Percentiles rank a stretch among this genome's conserved stretches.
Evolutionary conservation across 2,797 vertebrate species (phyloP).

Genomic region (Nannoperca obscura): DNA sequence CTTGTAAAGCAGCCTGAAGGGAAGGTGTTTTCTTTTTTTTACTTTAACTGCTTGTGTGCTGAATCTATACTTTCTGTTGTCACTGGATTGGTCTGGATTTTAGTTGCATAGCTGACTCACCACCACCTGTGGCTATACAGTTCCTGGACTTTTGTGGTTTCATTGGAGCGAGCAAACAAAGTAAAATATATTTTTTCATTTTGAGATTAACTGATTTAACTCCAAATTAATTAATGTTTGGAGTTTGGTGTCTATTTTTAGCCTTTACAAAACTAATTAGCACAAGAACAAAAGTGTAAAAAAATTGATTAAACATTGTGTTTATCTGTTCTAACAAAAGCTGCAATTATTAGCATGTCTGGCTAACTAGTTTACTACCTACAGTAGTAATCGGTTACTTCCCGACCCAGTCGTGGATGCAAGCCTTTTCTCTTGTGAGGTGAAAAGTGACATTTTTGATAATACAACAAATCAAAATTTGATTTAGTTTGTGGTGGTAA

Average conservation of each 20-base stretch:
- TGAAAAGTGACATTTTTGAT: no score
- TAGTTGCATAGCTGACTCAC: background rate
- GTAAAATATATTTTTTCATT: background rate
- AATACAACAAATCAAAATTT: no score
- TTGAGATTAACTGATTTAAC: background rate
- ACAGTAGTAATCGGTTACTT: background rate
- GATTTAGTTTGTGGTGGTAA: no score
- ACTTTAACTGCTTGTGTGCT: background rate
- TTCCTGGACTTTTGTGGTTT: background rate
- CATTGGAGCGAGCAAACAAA: background rate
- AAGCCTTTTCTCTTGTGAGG: no score
- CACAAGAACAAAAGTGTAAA: background rate
- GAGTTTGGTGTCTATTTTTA: background rate
- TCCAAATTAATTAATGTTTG: no score
- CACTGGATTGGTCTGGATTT: background rate
- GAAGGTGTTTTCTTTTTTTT: background rate
- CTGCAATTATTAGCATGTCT: no score
- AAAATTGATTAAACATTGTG: background rate
- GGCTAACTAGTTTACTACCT: background rate
- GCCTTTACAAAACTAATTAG: background rate
- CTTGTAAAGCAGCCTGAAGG: background rate
- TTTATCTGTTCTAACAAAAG: background rate
- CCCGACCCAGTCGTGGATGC: no score
- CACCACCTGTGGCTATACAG: background rate
- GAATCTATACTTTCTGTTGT: background rate